These are phyloP conservation scores for Diceros bicornis DNA, from an alignment of 2,797 vertebrate species.

Conservation along the genomic window DNA sequence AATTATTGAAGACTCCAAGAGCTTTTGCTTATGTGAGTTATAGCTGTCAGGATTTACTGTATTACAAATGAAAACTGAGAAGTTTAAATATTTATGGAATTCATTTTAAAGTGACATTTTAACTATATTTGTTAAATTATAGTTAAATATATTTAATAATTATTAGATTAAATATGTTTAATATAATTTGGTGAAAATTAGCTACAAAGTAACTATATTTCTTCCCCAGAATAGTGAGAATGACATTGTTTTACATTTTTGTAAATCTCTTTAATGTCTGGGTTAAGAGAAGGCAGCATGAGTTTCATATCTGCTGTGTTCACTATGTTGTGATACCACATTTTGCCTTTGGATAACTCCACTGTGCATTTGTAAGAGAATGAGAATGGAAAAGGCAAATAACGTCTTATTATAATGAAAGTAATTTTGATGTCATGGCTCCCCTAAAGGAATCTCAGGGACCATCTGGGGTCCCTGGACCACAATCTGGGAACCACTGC, in stretches of 20 bases:
- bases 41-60: not conserved
- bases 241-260: not conserved
- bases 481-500: not conserved
- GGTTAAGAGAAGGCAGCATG: not conserved
- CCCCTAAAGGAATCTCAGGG: not conserved
- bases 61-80: slow-evolving; percentile 57
- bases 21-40: slow-evolving; percentile 8
- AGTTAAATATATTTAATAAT: not conserved
- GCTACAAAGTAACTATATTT: not conserved
- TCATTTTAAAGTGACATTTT: slow-evolving; percentile 30
- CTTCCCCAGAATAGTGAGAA: not conserved
- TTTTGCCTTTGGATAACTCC: slow-evolving; percentile 53
- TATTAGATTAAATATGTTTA: not conserved
- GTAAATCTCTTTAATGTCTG: not conserved
- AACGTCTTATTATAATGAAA: not conserved
- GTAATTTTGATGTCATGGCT: not conserved
- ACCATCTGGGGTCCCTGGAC: not conserved
- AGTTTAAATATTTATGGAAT: not conserved
- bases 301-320: not conserved
- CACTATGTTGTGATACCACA: not conserved
- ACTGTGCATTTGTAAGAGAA: not conserved
- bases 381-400: not conserved
- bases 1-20: not conserved
- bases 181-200: not conserved
- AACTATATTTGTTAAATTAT: not conserved